phyloP scores from a whole-genome alignment of 2,113 vertebrate species.

The Neogale vison region DNA sequence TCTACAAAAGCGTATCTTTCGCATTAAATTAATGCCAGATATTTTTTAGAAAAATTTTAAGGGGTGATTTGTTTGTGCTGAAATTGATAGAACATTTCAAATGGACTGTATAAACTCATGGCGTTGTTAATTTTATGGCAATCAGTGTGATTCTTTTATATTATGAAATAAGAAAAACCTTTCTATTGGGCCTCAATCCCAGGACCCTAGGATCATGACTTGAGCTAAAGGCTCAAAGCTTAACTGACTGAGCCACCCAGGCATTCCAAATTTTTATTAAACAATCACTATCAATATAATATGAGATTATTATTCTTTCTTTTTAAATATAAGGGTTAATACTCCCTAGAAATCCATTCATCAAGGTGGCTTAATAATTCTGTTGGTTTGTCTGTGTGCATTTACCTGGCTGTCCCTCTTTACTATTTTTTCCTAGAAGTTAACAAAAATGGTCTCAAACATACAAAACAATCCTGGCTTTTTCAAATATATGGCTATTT shows the following conservation, averaged over 20 bases:
- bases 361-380: not conserved
- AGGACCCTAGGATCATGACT: no score
- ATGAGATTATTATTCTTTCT: not conserved
- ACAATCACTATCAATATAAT: not conserved
- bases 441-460: not conserved
- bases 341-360: not conserved
- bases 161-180: not conserved
- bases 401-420: not conserved
- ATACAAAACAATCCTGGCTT: not conserved
- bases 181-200: not conserved
- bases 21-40: not conserved
- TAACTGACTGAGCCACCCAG: no score
- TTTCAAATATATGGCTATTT: not conserved
- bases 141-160: not conserved
- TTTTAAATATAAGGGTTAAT: not conserved
- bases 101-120: not conserved
- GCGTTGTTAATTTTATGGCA: slow-evolving; percentile 36
- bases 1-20: not conserved
- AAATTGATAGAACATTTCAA: not conserved
- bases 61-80: not conserved
- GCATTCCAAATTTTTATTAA: not conserved
- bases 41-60: not conserved
- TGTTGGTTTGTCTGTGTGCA: not conserved
- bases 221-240: no score
- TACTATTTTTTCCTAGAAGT: not conserved